Evolutionary conservation across 2,888 invertebrate genomes (phyloP), one percentile per base, ranked within the genome.

Genomic region (Noctua pronuba): DNA sequence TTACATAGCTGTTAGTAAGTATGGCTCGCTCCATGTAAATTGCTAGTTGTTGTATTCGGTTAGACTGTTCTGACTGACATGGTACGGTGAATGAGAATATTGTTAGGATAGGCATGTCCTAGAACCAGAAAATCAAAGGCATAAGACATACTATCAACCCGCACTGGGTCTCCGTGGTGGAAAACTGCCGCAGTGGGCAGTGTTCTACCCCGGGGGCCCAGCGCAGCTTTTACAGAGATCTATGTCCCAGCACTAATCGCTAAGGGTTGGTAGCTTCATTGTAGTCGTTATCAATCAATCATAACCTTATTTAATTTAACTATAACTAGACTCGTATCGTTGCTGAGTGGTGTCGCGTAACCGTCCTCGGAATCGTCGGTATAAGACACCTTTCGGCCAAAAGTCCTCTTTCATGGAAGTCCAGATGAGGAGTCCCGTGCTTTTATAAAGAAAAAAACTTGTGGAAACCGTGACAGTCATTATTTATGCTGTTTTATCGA

Each of bases 1-100:
- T 90, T 87, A 91, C 73, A 83, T 85, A 44, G 49, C 49, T 73
- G 74, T 70, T 38, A 52, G 52, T 24, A 3, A 24, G 52, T 49
- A 49, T 52, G n/a, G 11, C 55, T 55, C n/a, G 1, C 24, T 55
- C 55, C n/a, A 11, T 4, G n/a, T n/a, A 55, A 11, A 55, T 55
- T 55, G n/a, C 4, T n/a, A 55, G 55, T n/a, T 4, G 11, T 11
- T 55, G n/a, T n/a, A n/a, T n/a, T 55, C 5, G n/a, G n/a, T 55
- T n/a, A 13, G 55, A n/a, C 55, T n/a, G 55, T 55, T 55, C 13
- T n/a, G 55, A 55, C 13, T n/a, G 55, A 55, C n/a, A 55, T 55
- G 52, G 52, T 52, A 11, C 10, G 24, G 10, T n/a, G 10, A 52
- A 52, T 24, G n/a, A 55, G n/a, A n/a, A 55, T 55, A 55, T 55